phyloP scores from a whole-genome alignment of 2,888 invertebrate species.

The Ceraclea dissimilis region DNA sequence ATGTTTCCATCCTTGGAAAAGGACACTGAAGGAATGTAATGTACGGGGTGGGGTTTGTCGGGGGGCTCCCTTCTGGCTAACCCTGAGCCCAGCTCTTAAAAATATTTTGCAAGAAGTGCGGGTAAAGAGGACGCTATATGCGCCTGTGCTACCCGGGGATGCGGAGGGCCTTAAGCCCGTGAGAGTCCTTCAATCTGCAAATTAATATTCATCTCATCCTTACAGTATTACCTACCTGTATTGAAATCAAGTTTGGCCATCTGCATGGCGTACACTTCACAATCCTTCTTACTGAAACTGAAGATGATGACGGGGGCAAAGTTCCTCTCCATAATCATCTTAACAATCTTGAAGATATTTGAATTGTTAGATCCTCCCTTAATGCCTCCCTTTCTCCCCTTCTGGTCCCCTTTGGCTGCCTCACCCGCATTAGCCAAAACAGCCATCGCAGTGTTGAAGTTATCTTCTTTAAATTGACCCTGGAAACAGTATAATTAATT shows the following conservation, averaged over 20 bases:
- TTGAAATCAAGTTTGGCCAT: conserved; percentile 97
- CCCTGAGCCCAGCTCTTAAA: too few relatives aligned
- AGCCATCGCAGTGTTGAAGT: conserved; percentile 96
- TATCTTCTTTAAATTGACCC: conserved; percentile 94
- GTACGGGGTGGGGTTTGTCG: too few relatives aligned
- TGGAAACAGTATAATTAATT: conserved; percentile 37
- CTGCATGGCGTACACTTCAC: conserved; percentile 93
- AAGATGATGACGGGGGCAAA: conserved; percentile 98
- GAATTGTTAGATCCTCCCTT: conserved; percentile 58
- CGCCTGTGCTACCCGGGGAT: too few relatives aligned
- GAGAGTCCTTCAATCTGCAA: too few relatives aligned
- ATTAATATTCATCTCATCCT: too few relatives aligned
- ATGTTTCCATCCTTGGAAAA: too few relatives aligned
- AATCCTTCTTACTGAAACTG: conserved; percentile 98
- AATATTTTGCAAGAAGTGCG: too few relatives aligned
- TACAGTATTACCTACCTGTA: too few relatives aligned
- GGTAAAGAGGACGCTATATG: too few relatives aligned
- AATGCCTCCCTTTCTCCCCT: conserved; percentile 68
- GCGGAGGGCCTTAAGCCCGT: too few relatives aligned
- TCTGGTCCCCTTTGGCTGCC: conserved; percentile 72
- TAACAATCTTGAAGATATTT: conserved; percentile 94
- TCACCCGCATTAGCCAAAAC: conserved; percentile 77
- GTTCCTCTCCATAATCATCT: conserved; percentile 97
- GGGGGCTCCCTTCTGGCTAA: too few relatives aligned
- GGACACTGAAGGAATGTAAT: too few relatives aligned